Conservation (phyloP, 1,140 invertebrate species). For the Ooceraea biroi region DNA sequence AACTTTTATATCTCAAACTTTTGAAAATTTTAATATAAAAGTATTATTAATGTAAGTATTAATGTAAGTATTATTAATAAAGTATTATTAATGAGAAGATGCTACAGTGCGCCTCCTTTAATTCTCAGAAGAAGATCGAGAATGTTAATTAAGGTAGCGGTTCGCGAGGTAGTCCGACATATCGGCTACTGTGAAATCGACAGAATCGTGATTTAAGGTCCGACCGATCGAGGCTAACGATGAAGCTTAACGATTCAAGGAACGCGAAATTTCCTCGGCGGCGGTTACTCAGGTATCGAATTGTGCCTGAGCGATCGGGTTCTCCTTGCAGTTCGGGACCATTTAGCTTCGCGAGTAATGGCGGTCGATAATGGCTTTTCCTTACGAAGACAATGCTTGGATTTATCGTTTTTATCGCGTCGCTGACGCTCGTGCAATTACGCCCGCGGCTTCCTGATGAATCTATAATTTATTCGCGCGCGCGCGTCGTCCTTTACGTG, state of each 20-base stretch:
- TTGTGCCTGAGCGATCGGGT: conserved; percentile 46
- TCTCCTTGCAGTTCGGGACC: conserved; percentile 62
- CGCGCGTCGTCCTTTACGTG: not conserved
- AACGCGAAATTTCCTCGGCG: conserved; percentile 68
- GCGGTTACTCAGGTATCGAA: conserved; percentile 71
- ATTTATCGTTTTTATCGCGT: conserved; percentile 74
- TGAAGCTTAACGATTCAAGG: conserved; percentile 71
- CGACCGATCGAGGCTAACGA: conserved; percentile 59
- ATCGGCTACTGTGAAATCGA: conserved; percentile 59
- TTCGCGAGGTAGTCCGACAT: conserved; percentile 12
- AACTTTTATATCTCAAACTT: not conserved
- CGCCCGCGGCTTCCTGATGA: conserved; percentile 48
- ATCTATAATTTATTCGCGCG: conserved; percentile 44
- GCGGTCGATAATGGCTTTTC: conserved; percentile 72
- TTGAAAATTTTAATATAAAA: not conserved
- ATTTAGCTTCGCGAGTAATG: conserved; percentile 73
- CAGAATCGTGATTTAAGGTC: conserved; percentile 65
- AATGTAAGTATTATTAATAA: not conserved
- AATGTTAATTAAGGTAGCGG: conserved; percentile 52
- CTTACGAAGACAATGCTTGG: conserved; percentile 71
- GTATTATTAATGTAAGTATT: too few species aligned
- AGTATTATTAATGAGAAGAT: not conserved
- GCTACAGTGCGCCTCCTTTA: not conserved
- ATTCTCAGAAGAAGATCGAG: conserved; percentile 4
- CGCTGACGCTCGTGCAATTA: conserved; percentile 64